Conservation (phyloP, 1,140 invertebrate species). For the Lucilia sericata region DNA sequence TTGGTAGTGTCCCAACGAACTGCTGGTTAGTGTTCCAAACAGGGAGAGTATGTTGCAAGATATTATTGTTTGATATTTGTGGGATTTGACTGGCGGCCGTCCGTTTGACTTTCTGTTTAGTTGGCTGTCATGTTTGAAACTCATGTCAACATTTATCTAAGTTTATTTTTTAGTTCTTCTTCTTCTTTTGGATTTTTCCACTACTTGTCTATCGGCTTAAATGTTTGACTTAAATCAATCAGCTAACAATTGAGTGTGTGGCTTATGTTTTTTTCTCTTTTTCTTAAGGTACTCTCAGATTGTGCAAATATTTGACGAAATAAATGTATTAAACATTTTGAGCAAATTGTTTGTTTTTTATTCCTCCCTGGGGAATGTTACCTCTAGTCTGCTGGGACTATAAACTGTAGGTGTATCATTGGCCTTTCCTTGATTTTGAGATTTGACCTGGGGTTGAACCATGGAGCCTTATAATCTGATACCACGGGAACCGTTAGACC, state of each 20-base stretch:
- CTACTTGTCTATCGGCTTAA: neutral
- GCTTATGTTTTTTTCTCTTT: neutral
- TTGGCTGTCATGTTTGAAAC: neutral
- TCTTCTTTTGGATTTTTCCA: neutral
- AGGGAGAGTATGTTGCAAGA: neutral
- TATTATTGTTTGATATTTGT: neutral
- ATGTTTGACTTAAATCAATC: conserved; percentile 16
- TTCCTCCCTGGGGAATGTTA: too few species aligned
- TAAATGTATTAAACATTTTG: too few species aligned
- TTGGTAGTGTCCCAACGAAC: too few species aligned
- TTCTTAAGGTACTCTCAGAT: neutral
- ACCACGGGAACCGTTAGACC: too few species aligned
- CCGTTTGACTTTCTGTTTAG: neutral
- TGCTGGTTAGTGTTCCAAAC: too few species aligned
- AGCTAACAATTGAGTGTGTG: neutral
- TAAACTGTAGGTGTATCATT: too few species aligned
- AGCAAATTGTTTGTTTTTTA: neutral
- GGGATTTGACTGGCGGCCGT: neutral
- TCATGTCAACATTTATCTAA: neutral
- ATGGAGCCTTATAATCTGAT: too few species aligned
- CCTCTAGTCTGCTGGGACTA: too few species aligned
- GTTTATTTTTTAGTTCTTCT: neutral
- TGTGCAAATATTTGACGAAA: too few species aligned
- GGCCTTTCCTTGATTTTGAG: too few species aligned
- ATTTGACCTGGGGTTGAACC: too few species aligned